Conservation (phyloP, 2,888 invertebrate species). For the Catocala fraxini region DNA sequence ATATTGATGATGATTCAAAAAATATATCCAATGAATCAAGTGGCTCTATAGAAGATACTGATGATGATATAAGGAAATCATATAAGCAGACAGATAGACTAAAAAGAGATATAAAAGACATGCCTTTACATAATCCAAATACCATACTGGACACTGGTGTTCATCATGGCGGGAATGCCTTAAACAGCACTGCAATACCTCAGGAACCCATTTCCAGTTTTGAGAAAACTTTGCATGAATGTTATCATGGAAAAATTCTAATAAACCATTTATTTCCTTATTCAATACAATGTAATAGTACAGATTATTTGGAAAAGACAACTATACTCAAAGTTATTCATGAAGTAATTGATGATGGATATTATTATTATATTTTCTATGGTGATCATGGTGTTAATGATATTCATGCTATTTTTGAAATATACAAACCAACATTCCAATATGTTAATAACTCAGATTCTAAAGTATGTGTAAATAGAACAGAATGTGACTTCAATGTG, state of each 20-base stretch:
- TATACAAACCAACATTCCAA: slow-evolving; percentile 94
- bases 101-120: slow-evolving; percentile 68
- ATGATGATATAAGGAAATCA: slow-evolving; percentile 19
- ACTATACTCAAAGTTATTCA: slow-evolving; percentile 90
- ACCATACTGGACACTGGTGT: slow-evolving; percentile 91
- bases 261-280: slow-evolving; percentile 91
- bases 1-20: slow-evolving; percentile 15
- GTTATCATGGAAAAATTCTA: slow-evolving; percentile 93
- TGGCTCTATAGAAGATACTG: slow-evolving; percentile 13
- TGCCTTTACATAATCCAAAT: slow-evolving; percentile 77
- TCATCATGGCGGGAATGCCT: slow-evolving; percentile 92
- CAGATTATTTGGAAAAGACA: slow-evolving; percentile 90
- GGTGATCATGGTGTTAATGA: slow-evolving; percentile 95
- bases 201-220: slow-evolving; percentile 94
- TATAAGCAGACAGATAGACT: slow-evolving; percentile 44
- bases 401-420: slow-evolving; percentile 94
- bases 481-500: slow-evolving; percentile 92
- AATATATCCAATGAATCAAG: slow-evolving; percentile 9
- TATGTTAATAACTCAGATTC: slow-evolving; percentile 90
- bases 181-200: slow-evolving; percentile 84
- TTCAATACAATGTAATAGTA: slow-evolving; percentile 90
- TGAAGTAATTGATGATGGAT: slow-evolving; percentile 92
- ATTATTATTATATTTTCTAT: slow-evolving; percentile 96
- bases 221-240: slow-evolving; percentile 92
- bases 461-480: slow-evolving; percentile 92